A percentile compares a stretch with the other conserved stretches of the same genome.
These are phyloP conservation scores for Anorthoa munda DNA, from an alignment of 2,888 invertebrate genomes.

Conservation along the genomic window DNA sequence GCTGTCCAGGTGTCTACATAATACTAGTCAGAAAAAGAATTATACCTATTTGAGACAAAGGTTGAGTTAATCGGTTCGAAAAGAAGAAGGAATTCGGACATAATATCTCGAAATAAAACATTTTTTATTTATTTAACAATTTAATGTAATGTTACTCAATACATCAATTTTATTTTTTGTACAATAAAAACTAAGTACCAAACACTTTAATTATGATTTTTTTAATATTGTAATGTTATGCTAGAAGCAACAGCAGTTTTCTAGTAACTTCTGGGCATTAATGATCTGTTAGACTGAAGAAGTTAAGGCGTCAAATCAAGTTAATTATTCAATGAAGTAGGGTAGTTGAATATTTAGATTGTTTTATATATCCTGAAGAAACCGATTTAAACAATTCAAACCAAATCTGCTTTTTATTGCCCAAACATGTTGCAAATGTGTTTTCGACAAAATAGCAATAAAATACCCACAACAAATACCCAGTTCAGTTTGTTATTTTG, in stretches of 20 bases:
- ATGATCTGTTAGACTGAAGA: conserved; percentile 38
- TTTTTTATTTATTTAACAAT: conserved; percentile 81
- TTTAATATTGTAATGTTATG: conserved; percentile 73
- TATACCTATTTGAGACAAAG: too few species aligned
- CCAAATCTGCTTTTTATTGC: not conserved
- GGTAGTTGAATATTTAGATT: conserved; percentile 28
- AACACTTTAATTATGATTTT: conserved; percentile 79
- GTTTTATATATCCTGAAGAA: not conserved
- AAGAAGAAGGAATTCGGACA: too few species aligned
- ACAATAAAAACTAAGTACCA: conserved; percentile 85
- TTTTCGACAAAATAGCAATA: not conserved
- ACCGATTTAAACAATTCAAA: not conserved
- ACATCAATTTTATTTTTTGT: conserved; percentile 87
- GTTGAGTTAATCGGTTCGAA: too few species aligned
- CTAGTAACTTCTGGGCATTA: conserved; percentile 55
- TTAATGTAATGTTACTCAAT: conserved; percentile 86
- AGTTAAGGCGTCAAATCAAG: conserved; percentile 21
- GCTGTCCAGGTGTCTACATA: too few species aligned
- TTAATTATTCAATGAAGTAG: conserved; percentile 36
- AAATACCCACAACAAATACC: too few species aligned
- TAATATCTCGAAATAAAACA: too few species aligned
- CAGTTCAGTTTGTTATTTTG: too few species aligned
- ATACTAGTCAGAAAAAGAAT: too few species aligned
- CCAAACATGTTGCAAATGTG: not conserved
- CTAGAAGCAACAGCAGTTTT: conserved; percentile 78